These are phyloP conservation scores for Sinocyclocheilus maitianheensis DNA, from an alignment of 2,113 vertebrate genomes.

Conservation along the genomic window DNA sequence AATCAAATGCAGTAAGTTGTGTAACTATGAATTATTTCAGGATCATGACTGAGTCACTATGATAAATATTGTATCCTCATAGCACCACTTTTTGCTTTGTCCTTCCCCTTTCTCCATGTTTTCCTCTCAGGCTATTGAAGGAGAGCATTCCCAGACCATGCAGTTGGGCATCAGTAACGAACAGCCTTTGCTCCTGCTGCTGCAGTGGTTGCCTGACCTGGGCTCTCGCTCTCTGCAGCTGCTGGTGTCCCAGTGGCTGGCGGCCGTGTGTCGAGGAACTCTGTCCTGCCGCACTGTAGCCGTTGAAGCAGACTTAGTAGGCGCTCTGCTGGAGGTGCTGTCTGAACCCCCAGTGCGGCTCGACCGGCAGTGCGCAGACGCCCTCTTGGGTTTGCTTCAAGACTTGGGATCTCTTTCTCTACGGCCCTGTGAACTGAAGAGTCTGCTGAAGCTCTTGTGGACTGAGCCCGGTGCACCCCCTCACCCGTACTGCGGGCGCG, in stretches of 20 bases:
- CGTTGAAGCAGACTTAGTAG: constrained; percentile 89
- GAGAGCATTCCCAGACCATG: constrained; percentile 75
- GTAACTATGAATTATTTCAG: not conserved
- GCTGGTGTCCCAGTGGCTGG: constrained; percentile 84
- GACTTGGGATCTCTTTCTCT: constrained; percentile 87
- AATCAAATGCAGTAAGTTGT: not conserved
- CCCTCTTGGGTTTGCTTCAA: constrained; percentile 84
- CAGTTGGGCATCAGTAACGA: constrained; percentile 85
- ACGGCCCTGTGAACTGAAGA: constrained; percentile 83
- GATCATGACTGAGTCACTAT: not conserved
- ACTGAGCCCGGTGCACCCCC: constrained; percentile 52
- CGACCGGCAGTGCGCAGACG: constrained; percentile 80
- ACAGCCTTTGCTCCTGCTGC: constrained; percentile 88
- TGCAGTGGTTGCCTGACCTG: constrained; percentile 87
- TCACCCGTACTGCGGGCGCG: constrained; percentile 73
- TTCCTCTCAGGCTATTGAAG: constrained; percentile 85
- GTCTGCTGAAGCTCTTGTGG: constrained; percentile 79
- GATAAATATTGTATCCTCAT: not conserved
- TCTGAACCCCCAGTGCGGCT: constrained; percentile 65
- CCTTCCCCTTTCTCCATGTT: not conserved
- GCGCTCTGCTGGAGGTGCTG: constrained; percentile 80
- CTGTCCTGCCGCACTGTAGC: constrained; percentile 86
- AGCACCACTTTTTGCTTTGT: not conserved
- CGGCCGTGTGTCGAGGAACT: constrained; percentile 82
- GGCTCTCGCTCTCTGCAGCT: constrained; percentile 81